Conservation (phyloP, 1,140 invertebrate species). For the Paraescarpia echinospica region DNA sequence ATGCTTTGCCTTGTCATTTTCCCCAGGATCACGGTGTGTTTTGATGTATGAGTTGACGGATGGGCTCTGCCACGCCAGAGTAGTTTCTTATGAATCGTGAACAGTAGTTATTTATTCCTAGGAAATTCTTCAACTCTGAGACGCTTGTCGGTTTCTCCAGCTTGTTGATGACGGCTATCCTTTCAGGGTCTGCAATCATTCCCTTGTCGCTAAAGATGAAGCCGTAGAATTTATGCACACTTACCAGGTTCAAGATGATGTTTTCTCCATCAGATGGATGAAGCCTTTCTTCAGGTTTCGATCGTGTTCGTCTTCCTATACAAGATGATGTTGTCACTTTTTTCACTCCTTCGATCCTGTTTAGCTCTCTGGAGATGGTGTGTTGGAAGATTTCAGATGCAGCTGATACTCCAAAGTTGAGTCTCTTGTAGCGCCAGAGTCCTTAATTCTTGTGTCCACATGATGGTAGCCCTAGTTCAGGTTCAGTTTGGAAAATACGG, state of each 20-base stretch:
- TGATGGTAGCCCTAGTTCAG: too few species aligned
- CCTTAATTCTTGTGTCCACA: too few species aligned
- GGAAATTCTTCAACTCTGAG: slow-evolving; percentile 29
- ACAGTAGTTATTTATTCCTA: slow-evolving; percentile 31
- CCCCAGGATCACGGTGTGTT: too few species aligned
- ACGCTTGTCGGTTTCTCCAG: slow-evolving; percentile 29
- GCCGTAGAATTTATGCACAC: slow-evolving; percentile 15
- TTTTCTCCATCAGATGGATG: not conserved
- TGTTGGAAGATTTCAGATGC: too few species aligned
- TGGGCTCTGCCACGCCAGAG: slow-evolving; percentile 32
- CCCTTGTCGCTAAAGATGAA: slow-evolving; percentile 6
- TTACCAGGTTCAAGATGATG: slow-evolving; percentile 11
- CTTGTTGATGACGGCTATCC: slow-evolving; percentile 26
- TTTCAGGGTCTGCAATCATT: slow-evolving; percentile 28
- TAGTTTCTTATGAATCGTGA: slow-evolving; percentile 29
- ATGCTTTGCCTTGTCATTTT: too few species aligned
- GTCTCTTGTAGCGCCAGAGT: too few species aligned
- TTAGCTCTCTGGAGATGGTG: not conserved
- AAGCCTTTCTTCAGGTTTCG: not conserved
- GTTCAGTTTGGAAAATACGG: too few species aligned
- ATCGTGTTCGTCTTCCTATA: not conserved
- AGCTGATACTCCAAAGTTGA: too few species aligned
- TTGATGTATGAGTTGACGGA: slow-evolving; percentile 35
- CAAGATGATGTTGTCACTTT: not conserved
- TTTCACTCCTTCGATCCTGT: not conserved